phyloP scores from a whole-genome alignment of 2,888 invertebrate genomes.

The Luperina nickerlii region DNA sequence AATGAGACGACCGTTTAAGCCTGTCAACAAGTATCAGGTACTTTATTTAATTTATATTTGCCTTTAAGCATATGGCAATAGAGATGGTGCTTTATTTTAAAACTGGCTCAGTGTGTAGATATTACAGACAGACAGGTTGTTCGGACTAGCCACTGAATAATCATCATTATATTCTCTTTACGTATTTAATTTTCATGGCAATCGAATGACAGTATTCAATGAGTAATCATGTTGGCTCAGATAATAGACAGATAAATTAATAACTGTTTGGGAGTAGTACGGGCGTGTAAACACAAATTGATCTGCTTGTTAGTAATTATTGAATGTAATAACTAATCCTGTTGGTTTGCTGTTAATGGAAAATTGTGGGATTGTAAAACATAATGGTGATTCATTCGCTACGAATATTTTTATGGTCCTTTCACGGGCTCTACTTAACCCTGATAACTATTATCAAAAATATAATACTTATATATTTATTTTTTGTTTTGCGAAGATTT shows the following conservation, averaged over 20 bases:
- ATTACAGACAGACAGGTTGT: neutral
- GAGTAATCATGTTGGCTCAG: conserved; percentile 36
- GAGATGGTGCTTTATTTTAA: neutral
- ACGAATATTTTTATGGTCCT: neutral
- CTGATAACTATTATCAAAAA: neutral
- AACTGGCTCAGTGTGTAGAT: neutral
- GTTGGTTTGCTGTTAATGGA: conserved; percentile 7
- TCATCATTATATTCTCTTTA: conserved; percentile 4
- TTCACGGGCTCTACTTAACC: neutral
- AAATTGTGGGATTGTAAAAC: neutral
- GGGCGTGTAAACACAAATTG: conserved; percentile 20
- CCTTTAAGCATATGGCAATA: neutral
- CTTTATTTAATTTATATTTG: neutral
- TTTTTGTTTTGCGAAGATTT: neutral
- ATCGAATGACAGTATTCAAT: conserved; percentile 22
- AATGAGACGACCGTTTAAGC: too few species aligned
- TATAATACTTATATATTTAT: neutral
- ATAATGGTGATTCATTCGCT: neutral
- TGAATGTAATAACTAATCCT: conserved; percentile 8
- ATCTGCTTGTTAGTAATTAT: conserved; percentile 33
- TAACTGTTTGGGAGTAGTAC: conserved; percentile 24
- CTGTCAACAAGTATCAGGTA: too few species aligned
- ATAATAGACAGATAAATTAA: conserved; percentile 54
- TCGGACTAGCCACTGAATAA: neutral
- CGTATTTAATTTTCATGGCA: conserved; percentile 30